These are phyloP conservation scores for Menidia beryllina DNA, from an alignment of 2,113 vertebrate genomes.

Conservation along the genomic window DNA sequence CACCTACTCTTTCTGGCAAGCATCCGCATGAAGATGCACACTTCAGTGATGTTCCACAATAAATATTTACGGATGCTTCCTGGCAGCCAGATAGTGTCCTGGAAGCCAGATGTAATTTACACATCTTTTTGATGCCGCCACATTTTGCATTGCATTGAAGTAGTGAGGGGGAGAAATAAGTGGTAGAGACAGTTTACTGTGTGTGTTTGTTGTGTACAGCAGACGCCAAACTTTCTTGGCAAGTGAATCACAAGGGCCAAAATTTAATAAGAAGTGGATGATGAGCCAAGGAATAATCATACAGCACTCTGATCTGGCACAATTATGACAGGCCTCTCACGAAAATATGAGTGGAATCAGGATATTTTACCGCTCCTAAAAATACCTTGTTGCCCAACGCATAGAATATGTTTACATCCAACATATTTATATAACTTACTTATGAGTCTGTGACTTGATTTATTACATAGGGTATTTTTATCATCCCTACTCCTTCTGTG, in stretches of 20 bases:
- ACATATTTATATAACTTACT: constrained; percentile 31
- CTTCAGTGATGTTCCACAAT: constrained; percentile 75
- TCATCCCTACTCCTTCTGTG: neutral
- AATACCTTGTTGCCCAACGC: constrained; percentile 50
- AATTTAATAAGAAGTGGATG: constrained; percentile 36
- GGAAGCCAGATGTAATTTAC: constrained; percentile 77
- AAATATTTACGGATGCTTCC: constrained; percentile 79
- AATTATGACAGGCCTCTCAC: constrained; percentile 39
- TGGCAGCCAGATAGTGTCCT: constrained; percentile 72
- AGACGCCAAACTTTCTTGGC: constrained; percentile 43
- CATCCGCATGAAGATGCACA: constrained; percentile 70
- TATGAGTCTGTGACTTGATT: neutral
- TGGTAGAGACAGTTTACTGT: constrained; percentile 43
- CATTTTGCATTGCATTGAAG: constrained; percentile 76
- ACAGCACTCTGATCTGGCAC: constrained; percentile 11
- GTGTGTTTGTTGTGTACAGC: constrained; percentile 22
- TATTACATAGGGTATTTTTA: constrained; percentile 7
- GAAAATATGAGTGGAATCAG: constrained; percentile 36
- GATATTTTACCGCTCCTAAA: constrained; percentile 36
- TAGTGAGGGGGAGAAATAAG: constrained; percentile 48
- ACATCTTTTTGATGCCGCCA: constrained; percentile 74
- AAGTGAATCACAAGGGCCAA: constrained; percentile 35
- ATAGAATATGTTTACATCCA: constrained; percentile 41
- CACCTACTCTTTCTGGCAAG: constrained; percentile 65
- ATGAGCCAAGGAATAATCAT: constrained; percentile 41